Evolutionary conservation across 2,797 vertebrate genomes (phyloP), one percentile per base, ranked within the genome.

Genomic region (Rachycentron canadum): DNA sequence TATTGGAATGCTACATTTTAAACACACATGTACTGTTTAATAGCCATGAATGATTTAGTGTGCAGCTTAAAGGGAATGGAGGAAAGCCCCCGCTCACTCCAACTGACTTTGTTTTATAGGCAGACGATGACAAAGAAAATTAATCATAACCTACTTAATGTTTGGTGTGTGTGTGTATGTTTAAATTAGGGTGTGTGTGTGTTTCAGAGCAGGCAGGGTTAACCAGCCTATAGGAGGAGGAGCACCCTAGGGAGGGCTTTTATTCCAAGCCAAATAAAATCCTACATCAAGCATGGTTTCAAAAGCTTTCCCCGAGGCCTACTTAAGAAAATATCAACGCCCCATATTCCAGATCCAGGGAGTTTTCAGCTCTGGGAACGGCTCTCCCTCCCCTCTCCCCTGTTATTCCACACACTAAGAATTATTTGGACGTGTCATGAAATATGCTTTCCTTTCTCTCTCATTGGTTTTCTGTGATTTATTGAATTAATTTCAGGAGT

Each of bases 251-350:
- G 88, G 93, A 92, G 45, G 85, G 70, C 56, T 92, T 91, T 88
- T 89, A 90, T 93, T 94, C 89, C 91, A 91, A 91, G 78, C 80
- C 82, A 94, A 95, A 94, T 92, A 93, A 86, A 90, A 91, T 89
- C 84, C 86, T 93, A 90, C 89, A 93, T 93, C 84, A 92, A 88
- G 87, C 74, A 55, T 50, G 84, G 89, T 91, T 92, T 91, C 75
- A 68, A 73, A 68, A 89, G 78, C 73, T 60, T 49, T 93, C 93
- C 92, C 94, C 4, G 45, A 83, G 91, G 92, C 79, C 87, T 85
- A 83, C 87, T 94, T 92, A 88, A 89, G 82, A 89, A 90, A 91
- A 93, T 86, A 92, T 90, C 84, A 90, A 76, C 58, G 67, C 81
- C 69, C 84, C 65, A 8, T 78, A 78, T 80, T 74, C 84, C 79